Conservation (phyloP, 2,797 vertebrate genomes). For the Pseudocheirus occidentalis region DNA sequence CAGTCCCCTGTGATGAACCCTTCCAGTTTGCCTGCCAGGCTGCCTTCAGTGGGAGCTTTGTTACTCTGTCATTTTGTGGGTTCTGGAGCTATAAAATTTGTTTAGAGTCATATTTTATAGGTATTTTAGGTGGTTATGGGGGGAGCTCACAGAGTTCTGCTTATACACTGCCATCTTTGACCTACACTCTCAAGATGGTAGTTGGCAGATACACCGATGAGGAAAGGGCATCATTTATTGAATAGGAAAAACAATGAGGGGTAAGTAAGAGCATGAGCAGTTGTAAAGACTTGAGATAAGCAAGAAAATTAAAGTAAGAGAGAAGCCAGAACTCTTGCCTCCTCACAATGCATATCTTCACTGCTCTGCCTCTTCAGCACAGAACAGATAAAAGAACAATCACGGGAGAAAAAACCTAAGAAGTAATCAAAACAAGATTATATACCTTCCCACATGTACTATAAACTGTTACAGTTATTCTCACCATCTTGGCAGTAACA, state of each 20-base stretch:
- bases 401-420: not conserved
- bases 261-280: not conserved
- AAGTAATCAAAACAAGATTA: slow-evolving; percentile 40
- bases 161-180: no score
- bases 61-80: no score
- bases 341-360: not conserved
- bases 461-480: not conserved
- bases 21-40: no score
- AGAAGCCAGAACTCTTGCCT: not conserved
- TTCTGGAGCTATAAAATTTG: no score
- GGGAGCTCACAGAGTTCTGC: no score
- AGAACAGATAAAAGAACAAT: not conserved
- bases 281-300: not conserved
- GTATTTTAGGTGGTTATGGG: no score
- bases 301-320: not conserved
- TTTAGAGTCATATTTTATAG: no score
- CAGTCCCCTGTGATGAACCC: no score
- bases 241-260: not conserved
- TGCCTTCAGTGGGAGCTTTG: no score
- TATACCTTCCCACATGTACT: not conserved
- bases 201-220: not conserved
- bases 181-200: not conserved
- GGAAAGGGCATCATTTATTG: not conserved
- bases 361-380: not conserved
- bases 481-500: not conserved